Percentiles rank a stretch among this genome's conserved stretches.
phyloP scores from a whole-genome alignment of 2,797 vertebrate genomes.

The Ceyx erithaca region DNA sequence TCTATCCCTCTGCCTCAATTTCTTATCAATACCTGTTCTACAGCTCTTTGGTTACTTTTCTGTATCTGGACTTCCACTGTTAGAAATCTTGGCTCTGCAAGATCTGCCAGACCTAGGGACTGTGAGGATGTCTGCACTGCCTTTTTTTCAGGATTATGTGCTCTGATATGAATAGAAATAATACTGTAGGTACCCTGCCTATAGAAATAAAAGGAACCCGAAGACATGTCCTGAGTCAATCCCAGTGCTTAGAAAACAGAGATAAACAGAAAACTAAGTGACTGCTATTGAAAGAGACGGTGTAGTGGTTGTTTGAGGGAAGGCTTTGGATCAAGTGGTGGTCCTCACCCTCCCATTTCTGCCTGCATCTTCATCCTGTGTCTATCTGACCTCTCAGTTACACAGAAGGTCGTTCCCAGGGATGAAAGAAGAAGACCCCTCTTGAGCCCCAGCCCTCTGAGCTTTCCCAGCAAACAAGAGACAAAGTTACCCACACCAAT shows the following conservation, averaged over 20 bases:
- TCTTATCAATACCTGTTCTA: not conserved
- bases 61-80: not conserved
- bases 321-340: not conserved
- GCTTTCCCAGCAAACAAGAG: not conserved
- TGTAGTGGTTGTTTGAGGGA: not conserved
- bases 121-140: not conserved
- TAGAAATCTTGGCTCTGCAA: not conserved
- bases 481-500: not conserved
- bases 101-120: not conserved
- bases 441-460: fast-evolving
- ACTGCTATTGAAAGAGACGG: not conserved
- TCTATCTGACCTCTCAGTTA: not conserved
- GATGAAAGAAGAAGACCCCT: not conserved
- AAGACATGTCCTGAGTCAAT: not conserved
- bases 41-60: not conserved
- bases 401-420: not conserved
- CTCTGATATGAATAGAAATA: not conserved
- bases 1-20: fast-evolving
- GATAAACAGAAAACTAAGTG: not conserved
- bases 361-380: not conserved
- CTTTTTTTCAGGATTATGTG: not conserved
- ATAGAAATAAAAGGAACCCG: not conserved
- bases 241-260: not conserved
- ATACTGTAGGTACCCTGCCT: not conserved
- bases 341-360: not conserved